Conservation (phyloP, 2,797 vertebrate genomes). For the Lacerta agilis region DNA sequence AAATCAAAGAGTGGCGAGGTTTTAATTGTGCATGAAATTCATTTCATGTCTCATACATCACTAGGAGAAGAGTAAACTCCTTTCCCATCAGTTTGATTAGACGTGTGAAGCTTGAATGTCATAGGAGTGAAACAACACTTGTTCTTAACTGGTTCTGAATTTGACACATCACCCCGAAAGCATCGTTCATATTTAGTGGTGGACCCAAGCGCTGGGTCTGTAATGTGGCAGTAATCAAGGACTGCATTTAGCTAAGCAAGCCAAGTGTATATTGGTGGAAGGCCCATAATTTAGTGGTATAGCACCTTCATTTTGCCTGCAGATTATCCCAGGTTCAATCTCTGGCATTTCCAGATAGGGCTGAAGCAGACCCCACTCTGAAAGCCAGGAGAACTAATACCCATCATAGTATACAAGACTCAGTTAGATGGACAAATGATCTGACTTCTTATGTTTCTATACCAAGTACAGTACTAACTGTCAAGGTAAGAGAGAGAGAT, state of each 20-base stretch:
- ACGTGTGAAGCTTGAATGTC: conserved; percentile 33
- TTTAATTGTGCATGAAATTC: neutral
- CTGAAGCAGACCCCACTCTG: too few species aligned
- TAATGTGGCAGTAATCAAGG: neutral
- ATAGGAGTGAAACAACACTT: neutral
- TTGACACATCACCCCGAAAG: neutral
- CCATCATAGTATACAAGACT: too few species aligned
- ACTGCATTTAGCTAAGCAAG: neutral
- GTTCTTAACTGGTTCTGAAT: neutral
- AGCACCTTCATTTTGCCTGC: too few species aligned
- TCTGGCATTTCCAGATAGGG: too few species aligned
- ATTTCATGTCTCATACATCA: conserved; percentile 16
- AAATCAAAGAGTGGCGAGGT: neutral
- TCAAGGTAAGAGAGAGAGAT: neutral
- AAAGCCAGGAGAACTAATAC: too few species aligned
- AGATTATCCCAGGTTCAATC: too few species aligned
- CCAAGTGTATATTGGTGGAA: neutral
- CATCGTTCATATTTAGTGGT: neutral
- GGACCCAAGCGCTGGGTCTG: neutral
- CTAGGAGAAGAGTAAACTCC: conserved; percentile 17
- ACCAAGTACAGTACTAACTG: neutral
- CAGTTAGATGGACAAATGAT: too few species aligned
- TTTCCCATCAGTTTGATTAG: neutral
- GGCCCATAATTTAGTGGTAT: too few species aligned
- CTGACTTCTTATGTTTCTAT: too few species aligned